phyloP scores from a whole-genome alignment of 2,113 vertebrate genomes.

The Ammodytes dubius region DNA sequence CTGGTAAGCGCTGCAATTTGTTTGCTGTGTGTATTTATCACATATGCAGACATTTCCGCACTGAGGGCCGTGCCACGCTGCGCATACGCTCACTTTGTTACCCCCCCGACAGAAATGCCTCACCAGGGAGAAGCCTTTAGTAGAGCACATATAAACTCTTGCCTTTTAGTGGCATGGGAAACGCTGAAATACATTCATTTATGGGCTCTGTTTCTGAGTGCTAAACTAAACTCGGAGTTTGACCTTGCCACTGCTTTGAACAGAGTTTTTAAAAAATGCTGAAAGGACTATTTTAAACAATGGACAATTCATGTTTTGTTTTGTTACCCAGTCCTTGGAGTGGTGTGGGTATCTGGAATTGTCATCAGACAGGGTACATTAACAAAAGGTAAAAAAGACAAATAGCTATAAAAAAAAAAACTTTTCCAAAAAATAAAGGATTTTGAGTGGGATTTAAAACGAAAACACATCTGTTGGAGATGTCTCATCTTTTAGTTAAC shows the following conservation, averaged over 20 bases:
- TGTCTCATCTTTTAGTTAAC: constrained; percentile 13
- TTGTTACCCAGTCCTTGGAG: constrained; percentile 4
- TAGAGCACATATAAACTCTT: constrained; percentile 73
- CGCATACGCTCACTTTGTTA: constrained; percentile 78
- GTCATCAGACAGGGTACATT: constrained; percentile 34
- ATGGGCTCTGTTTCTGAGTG: constrained; percentile 53
- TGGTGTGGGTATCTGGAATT: constrained; percentile 28
- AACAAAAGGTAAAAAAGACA: background rate
- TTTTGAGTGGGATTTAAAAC: background rate
- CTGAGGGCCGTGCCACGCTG: constrained; percentile 54
- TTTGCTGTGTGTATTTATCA: constrained; percentile 71
- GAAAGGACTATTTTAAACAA: constrained; percentile 61
- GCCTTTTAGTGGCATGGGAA: constrained; percentile 72
- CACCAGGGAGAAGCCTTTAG: constrained; percentile 77
- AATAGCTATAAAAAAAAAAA: background rate
- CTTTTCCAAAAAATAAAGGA: background rate
- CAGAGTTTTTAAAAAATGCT: constrained; percentile 44
- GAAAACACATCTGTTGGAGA: constrained; percentile 27
- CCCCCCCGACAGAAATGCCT: constrained; percentile 74
- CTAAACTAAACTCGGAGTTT: constrained; percentile 70
- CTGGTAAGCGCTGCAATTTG: constrained; percentile 57
- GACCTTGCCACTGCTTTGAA: constrained; percentile 61
- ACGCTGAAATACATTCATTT: constrained; percentile 71
- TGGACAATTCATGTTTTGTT: constrained; percentile 57
- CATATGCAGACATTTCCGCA: constrained; percentile 59